These are phyloP conservation scores for Synodontis membranacea DNA, from an alignment of 2,113 vertebrate genomes.

Conservation along the genomic window DNA sequence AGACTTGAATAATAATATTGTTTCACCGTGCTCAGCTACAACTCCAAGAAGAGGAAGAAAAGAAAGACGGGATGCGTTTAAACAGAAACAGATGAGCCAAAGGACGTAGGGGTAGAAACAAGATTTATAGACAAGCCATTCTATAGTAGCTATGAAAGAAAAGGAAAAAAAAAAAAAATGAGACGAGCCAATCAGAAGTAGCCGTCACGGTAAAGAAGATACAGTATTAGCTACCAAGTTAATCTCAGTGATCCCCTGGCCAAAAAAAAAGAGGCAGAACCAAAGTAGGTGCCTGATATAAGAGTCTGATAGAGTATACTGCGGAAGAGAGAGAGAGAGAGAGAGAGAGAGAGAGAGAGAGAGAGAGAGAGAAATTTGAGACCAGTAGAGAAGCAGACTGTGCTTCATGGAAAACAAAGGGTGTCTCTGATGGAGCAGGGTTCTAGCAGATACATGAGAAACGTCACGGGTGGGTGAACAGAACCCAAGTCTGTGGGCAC, in stretches of 20 bases:
- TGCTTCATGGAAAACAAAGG: conserved; percentile 16
- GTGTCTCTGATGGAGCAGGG: conserved; percentile 1
- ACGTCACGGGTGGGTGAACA: conserved; percentile 24
- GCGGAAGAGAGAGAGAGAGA: background rate
- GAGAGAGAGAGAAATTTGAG: background rate
- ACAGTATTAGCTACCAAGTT: background rate
- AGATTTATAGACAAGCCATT: conserved; percentile 21
- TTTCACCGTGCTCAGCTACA: conserved; percentile 18
- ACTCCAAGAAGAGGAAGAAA: conserved; percentile 11
- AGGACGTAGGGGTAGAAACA: background rate
- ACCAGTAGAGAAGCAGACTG: background rate
- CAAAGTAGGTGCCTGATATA: background rate
- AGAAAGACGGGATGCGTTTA: conserved; percentile 51
- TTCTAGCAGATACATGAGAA: conserved; percentile 34
- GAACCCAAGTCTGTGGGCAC: conserved; percentile 25
- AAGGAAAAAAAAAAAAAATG: conserved; percentile 3
- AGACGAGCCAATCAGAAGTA: conserved; percentile 18
- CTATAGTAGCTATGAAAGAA: background rate
- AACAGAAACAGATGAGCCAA: conserved; percentile 59
- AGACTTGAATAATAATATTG: conserved; percentile 48
- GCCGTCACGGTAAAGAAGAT: conserved; percentile 8
- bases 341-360: background rate
- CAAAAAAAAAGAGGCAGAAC: background rate
- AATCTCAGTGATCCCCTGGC: background rate
- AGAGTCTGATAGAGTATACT: background rate